Conservation (phyloP, 30 jellyfish, hydroid and myxozoan species). For the Aurelia aurita region DNA sequence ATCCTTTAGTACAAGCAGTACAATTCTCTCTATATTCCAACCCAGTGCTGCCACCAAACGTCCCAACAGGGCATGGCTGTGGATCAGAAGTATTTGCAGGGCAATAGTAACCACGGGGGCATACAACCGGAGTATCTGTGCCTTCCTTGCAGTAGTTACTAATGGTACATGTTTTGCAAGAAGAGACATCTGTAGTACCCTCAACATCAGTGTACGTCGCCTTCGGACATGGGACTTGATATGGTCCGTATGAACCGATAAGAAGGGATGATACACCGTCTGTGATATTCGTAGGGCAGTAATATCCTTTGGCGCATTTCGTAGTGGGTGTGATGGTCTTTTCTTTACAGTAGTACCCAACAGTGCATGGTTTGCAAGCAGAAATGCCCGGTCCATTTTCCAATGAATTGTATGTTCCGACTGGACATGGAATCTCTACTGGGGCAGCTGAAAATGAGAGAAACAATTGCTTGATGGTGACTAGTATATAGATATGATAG, state of each 20-base stretch:
- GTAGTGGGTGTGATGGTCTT: constrained; percentile 82
- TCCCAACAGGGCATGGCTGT: constrained; percentile 98
- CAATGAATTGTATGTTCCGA: constrained; percentile 94
- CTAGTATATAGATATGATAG: too few relatives aligned
- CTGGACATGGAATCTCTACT: constrained; percentile 96
- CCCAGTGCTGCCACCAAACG: constrained; percentile 81
- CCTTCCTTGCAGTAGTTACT: constrained; percentile 94
- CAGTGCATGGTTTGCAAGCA: constrained; percentile 95
- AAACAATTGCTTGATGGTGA: too few relatives aligned
- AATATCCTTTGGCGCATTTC: constrained; percentile 81
- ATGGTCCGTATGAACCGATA: constrained; percentile 98
- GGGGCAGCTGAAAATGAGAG: constrained; percentile 71
- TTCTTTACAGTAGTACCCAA: constrained; percentile 95
- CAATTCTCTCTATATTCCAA: constrained; percentile 93
- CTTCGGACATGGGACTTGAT: constrained; percentile 96
- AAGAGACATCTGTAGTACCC: constrained; percentile 76
- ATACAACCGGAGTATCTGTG: constrained; percentile 80
- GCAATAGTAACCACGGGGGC: constrained; percentile 98
- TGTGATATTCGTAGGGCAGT: constrained; percentile 96
- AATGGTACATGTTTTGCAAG: constrained; percentile 86
- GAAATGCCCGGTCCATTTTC: constrained; percentile 81
- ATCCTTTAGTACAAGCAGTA: constrained; percentile 93
- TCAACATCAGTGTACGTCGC: constrained; percentile 82
- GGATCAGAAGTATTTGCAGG: constrained; percentile 86
- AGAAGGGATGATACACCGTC: constrained; percentile 88